These are phyloP conservation scores for Alauda arvensis DNA, from an alignment of 2,797 vertebrate genomes.

Conservation along the genomic window DNA sequence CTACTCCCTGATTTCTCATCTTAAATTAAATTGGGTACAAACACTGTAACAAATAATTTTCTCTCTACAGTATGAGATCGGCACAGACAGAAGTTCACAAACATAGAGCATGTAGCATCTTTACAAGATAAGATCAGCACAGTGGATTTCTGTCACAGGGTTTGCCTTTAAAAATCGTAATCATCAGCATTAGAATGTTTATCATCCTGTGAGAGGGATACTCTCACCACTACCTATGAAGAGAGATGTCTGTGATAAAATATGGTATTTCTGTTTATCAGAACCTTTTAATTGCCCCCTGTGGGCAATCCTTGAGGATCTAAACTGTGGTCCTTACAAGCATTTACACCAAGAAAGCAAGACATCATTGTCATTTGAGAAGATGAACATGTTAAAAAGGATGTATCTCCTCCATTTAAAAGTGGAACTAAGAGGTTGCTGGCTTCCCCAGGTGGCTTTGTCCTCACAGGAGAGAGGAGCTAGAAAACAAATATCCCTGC, in stretches of 20 bases:
- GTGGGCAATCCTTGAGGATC: background rate
- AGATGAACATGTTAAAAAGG: background rate
- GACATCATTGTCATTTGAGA: background rate
- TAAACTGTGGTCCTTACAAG: background rate
- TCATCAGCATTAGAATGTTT: background rate
- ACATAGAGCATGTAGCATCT: background rate
- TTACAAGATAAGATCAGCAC: background rate
- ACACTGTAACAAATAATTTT: constrained; percentile 66
- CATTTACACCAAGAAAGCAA: background rate
- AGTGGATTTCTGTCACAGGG: constrained; percentile 13
- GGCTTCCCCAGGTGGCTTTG: background rate
- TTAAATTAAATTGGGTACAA: constrained; percentile 69
- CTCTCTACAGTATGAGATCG: constrained; percentile 21
- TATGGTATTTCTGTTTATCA: background rate
- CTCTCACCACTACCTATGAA: background rate
- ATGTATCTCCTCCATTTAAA: background rate
- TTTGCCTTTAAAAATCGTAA: constrained; percentile 35
- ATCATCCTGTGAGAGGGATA: background rate
- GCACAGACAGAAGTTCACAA: background rate
- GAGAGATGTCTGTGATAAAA: background rate
- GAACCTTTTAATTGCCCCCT: constrained; percentile 40
- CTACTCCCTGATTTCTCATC: constrained; percentile 45
- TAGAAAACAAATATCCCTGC: background rate
- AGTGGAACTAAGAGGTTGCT: background rate
- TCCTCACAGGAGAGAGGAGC: background rate